Evolutionary conservation across 2,888 invertebrate species (phyloP).

Genomic region (Sinhomidia bicolor): DNA sequence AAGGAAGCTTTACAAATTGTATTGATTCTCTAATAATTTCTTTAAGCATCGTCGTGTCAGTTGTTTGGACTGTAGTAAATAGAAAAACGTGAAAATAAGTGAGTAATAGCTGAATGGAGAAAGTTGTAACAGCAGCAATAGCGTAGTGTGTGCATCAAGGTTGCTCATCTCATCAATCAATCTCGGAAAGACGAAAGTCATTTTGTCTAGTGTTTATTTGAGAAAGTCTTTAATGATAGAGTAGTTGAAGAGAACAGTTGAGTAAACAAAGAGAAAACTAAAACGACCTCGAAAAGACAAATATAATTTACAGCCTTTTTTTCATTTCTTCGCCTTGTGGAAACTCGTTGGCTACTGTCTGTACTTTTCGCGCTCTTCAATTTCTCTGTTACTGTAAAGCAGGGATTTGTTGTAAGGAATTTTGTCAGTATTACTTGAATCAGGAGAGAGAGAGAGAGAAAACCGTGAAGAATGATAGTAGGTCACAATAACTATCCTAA

Average conservation of each 20-base stretch:
- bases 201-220: neutral
- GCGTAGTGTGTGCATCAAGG: constrained; percentile 35
- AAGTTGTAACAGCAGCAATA: neutral
- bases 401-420: neutral
- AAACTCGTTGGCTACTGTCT: neutral
- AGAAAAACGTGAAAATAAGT: neutral
- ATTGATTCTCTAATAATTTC: neutral
- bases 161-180: constrained; percentile 35
- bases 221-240: neutral
- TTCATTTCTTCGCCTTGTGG: neutral
- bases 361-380: neutral
- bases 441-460: neutral
- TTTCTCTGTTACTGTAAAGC: neutral
- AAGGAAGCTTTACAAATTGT: neutral
- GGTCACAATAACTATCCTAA: constrained; percentile 63
- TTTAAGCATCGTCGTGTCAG: neutral
- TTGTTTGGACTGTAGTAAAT: neutral
- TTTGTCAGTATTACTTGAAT: constrained; percentile 8
- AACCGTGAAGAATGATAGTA: constrained; percentile 46
- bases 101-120: neutral
- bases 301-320: neutral
- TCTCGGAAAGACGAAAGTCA: neutral
- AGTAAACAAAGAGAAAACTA: constrained; percentile 37
- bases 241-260: neutral
- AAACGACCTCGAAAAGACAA: constrained; percentile 7